phyloP scores from a whole-genome alignment of 2,113 vertebrate genomes.

The Oxygymnocypris stewartii region DNA sequence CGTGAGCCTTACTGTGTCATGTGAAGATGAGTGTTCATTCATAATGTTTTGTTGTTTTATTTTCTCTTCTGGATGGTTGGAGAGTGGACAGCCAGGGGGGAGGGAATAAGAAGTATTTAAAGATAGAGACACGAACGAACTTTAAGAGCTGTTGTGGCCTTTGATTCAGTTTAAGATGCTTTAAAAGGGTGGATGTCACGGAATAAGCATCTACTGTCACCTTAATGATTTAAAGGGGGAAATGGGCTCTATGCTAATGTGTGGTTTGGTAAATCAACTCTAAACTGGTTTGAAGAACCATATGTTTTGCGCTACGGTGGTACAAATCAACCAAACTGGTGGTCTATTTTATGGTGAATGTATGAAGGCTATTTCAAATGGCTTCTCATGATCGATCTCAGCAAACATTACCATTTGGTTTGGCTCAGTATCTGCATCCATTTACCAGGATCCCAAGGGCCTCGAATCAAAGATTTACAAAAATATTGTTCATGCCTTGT shows the following conservation, averaged over 20 bases:
- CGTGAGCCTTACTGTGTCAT: slow-evolving; percentile 95
- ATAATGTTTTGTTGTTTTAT: slow-evolving; percentile 25
- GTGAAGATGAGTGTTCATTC: slow-evolving; percentile 73
- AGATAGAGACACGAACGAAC: slow-evolving; percentile 48
- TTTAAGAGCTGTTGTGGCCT: slow-evolving; percentile 60
- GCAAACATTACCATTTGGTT: slow-evolving; percentile 41
- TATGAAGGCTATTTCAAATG: slow-evolving; percentile 45
- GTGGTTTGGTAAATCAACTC: slow-evolving; percentile 46
- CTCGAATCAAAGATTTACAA: slow-evolving; percentile 24
- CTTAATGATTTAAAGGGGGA: slow-evolving; percentile 44
- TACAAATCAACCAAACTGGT: slow-evolving; percentile 34
- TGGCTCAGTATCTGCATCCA: slow-evolving; percentile 23
- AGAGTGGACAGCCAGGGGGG: slow-evolving; percentile 19
- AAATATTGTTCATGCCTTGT: slow-evolving; percentile 30
- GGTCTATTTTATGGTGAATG: slow-evolving; percentile 39
- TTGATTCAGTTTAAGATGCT: slow-evolving; percentile 64
- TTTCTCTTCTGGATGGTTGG: slow-evolving; percentile 40
- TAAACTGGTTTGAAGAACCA: slow-evolving; percentile 35
- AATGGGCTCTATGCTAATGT: slow-evolving; percentile 37
- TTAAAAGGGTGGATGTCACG: slow-evolving; percentile 45
- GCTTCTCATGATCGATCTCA: slow-evolving; percentile 30
- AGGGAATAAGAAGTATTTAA: slow-evolving; percentile 32
- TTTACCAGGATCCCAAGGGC: slow-evolving; percentile 27
- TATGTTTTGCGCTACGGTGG: slow-evolving; percentile 40
- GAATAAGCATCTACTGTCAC: slow-evolving; percentile 48